Evolutionary conservation across 2,797 vertebrate species (phyloP).

Genomic region (Spizella passerina): DNA sequence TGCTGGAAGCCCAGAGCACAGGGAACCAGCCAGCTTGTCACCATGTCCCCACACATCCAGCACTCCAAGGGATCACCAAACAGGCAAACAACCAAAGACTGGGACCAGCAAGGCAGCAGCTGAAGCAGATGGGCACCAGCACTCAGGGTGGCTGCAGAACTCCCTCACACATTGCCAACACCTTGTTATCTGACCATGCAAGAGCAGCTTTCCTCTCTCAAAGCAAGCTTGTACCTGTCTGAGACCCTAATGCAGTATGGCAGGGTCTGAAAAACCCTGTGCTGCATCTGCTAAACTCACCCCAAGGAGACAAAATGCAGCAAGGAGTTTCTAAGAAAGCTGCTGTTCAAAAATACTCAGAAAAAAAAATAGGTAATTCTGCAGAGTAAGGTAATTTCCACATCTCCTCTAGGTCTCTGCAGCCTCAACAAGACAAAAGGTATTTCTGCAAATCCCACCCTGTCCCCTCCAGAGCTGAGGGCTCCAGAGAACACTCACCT

Average conservation of each 20-base stretch:
- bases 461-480: accelerated
- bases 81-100: neutral
- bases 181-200: neutral
- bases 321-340: neutral
- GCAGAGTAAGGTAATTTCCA: neutral
- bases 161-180: neutral
- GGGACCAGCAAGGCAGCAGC: neutral
- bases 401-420: neutral
- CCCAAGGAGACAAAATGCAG: neutral
- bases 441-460: neutral
- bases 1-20: neutral
- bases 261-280: neutral
- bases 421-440: neutral
- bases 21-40: neutral
- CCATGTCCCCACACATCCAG: neutral
- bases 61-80: neutral
- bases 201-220: neutral
- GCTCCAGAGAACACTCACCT: neutral
- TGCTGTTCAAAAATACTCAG: neutral
- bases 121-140: neutral
- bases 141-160: neutral
- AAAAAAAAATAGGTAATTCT: neutral
- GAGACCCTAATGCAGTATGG: neutral
- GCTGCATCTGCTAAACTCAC: neutral
- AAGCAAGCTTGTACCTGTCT: neutral